Conservation (phyloP, 2,113 vertebrate genomes). For the Megaleporinus macrocephalus region DNA sequence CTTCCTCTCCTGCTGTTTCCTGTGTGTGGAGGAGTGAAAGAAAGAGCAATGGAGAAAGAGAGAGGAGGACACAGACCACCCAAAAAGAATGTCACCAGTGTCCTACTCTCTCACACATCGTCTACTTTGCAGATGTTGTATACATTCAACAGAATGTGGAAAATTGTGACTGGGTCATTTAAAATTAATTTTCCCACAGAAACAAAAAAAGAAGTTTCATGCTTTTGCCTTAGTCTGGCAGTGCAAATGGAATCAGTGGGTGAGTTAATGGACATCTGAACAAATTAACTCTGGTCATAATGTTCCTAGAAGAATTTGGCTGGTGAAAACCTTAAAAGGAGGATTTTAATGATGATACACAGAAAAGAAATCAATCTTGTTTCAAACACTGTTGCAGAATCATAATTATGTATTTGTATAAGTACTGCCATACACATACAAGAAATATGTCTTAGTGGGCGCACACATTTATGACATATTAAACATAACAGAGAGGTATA, state of each 20-base stretch:
- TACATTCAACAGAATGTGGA: not conserved
- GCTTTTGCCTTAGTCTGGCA: not conserved
- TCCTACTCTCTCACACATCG: slow-evolving; percentile 15
- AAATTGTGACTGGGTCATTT: slow-evolving; percentile 29
- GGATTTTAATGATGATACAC: no score
- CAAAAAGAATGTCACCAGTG: slow-evolving; percentile 49
- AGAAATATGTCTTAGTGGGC: no score
- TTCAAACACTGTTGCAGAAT: not conserved
- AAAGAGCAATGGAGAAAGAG: slow-evolving; percentile 19
- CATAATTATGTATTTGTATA: no score
- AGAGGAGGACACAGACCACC: slow-evolving; percentile 53
- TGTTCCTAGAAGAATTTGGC: not conserved
- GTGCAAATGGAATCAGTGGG: not conserved
- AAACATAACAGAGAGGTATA: no score
- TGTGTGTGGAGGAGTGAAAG: slow-evolving; percentile 47
- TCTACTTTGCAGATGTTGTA: slow-evolving; percentile 8
- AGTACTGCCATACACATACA: no score
- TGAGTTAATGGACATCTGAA: not conserved
- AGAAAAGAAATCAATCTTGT: no score
- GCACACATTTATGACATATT: no score
- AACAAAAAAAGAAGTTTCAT: slow-evolving; percentile 20
- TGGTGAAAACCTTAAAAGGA: no score
- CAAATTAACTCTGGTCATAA: slow-evolving; percentile 5
- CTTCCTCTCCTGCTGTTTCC: slow-evolving; percentile 55
- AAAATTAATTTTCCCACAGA: slow-evolving; percentile 37